Evolutionary conservation across 2,888 invertebrate species (phyloP), one percentile per base, ranked within the genome.

Genomic region (Cosmia pyralina): DNA sequence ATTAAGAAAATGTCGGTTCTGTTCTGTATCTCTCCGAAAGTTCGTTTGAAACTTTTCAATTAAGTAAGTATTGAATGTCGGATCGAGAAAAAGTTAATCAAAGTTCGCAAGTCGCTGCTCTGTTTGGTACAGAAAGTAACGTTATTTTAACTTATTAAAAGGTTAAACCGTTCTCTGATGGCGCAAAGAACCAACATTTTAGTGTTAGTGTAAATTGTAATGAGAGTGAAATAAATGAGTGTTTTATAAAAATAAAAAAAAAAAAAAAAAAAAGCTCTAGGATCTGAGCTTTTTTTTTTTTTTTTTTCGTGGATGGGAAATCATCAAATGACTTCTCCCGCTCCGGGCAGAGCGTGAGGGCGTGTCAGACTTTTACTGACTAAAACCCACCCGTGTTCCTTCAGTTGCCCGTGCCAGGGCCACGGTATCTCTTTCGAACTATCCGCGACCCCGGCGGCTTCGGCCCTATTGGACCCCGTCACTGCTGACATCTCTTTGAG

Each of bases 31-130:
- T 75, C 59, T 69, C 8, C 72, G 82, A 85, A 88, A 82, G 86
- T 87, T 89, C 86, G 85, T 88, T 88, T 88, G 79, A 87, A 92
- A 86, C 89, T 91, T 92, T 93, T 90, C 91, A 91, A 92, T 92
- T 91, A 91, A 89, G 87, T 88, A 89, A 76, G 88, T 90, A 90
- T 92, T 88, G 88, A 89, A 90, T 88, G 85, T 89, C 83, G 85
- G 84, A 89, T 88, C 85, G 76, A 79, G 86, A 87, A 82, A 90
- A 92, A 90, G 90, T 91, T 91, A 90, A 91, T 90, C 83, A 86
- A 89, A 90, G 86, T 87, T 84, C 70, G 46, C 46, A 88, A 89
- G 84, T 90, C 78, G 72, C 66, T 81, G 76, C 76, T 86, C 85
- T 85, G 86, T 85, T 83, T 82, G 66, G 82, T 84, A 69, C 84